Evolutionary conservation across 2,113 vertebrate species (phyloP).

Genomic region (Rhinichthys klamathensis): DNA sequence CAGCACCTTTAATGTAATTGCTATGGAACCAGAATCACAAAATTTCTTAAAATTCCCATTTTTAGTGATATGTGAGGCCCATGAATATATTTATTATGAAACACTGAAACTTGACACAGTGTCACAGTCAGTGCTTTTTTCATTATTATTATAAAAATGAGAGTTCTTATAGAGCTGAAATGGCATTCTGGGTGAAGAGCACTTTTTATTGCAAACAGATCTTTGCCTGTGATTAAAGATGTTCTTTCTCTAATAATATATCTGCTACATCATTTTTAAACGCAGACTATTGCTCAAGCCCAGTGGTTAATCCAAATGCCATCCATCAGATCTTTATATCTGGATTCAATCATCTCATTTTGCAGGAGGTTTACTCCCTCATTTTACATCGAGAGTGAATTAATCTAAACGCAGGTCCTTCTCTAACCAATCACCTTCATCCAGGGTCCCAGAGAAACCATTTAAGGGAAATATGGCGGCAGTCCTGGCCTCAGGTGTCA

Average conservation of each 20-base stretch:
- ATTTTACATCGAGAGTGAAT: conserved; percentile 67
- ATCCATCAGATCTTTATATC: conserved; percentile 45
- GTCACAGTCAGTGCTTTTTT: conserved; percentile 7
- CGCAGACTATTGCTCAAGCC: conserved; percentile 1
- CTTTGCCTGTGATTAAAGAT: conserved; percentile 27
- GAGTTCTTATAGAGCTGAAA: background rate
- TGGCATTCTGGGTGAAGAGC: conserved; percentile 5
- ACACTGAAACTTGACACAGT: background rate
- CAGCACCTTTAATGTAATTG: background rate
- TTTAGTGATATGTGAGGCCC: background rate
- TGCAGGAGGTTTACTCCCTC: conserved; percentile 29
- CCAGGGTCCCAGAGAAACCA: conserved; percentile 72
- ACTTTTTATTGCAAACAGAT: conserved; percentile 24
- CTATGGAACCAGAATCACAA: background rate
- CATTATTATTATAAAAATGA: conserved; percentile 1
- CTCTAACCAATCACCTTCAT: conserved; percentile 39
- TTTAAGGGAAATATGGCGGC: conserved; percentile 67
- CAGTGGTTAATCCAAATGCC: conserved; percentile 11
- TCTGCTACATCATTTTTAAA: conserved; percentile 27
- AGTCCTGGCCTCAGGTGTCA: conserved; percentile 75
- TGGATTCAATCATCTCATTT: conserved; percentile 37
- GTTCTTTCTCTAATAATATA: conserved; percentile 34
- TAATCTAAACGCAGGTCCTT: conserved; percentile 58
- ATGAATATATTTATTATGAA: conserved; percentile 9
- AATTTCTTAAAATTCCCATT: background rate